These are phyloP conservation scores for Vicugna pacos DNA, from an alignment of 2,113 vertebrate species.

Conservation along the genomic window DNA sequence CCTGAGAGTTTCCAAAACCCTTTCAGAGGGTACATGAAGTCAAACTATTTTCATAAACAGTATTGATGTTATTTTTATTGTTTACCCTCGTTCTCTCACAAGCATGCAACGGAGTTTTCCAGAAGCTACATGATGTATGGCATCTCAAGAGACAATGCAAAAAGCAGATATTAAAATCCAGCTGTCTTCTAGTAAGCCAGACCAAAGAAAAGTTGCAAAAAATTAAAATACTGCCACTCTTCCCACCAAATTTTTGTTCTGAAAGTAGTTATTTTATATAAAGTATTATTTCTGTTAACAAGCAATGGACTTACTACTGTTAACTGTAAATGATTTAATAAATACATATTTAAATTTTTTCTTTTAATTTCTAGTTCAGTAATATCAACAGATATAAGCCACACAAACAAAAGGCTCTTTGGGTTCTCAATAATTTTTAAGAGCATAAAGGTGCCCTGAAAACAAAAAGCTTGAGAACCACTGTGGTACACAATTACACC, in stretches of 20 bases:
- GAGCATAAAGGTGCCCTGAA: not conserved
- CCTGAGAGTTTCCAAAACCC: slow-evolving; percentile 7
- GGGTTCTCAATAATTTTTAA: slow-evolving; percentile 53
- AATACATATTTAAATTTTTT: not conserved
- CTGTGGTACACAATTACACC: slow-evolving; percentile 18
- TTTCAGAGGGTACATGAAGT: not conserved
- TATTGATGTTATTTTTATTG: slow-evolving; percentile 40
- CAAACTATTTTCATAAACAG: slow-evolving; percentile 58
- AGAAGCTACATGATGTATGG: slow-evolving; percentile 25
- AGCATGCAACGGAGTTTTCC: slow-evolving; percentile 34
- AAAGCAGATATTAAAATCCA: slow-evolving; percentile 48
- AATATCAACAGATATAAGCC: not conserved
- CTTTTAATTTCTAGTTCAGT: slow-evolving; percentile 22
- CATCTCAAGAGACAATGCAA: slow-evolving; percentile 6
- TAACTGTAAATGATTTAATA: slow-evolving; percentile 42
- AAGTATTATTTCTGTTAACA: slow-evolving; percentile 28
- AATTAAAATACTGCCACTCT: slow-evolving; percentile 35
- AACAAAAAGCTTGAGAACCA: slow-evolving; percentile 43
- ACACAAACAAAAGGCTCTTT: not conserved
- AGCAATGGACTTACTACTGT: not conserved
- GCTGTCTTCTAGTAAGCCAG: not conserved
- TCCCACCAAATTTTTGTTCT: slow-evolving; percentile 18
- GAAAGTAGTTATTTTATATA: slow-evolving; percentile 45
- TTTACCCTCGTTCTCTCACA: slow-evolving; percentile 22
- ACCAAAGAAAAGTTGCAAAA: slow-evolving; percentile 46